A percentile compares a stretch with the other conserved stretches of the same genome.
phyloP scores from a whole-genome alignment of 2,113 vertebrate genomes.

The Phyllopteryx taeniolatus region DNA sequence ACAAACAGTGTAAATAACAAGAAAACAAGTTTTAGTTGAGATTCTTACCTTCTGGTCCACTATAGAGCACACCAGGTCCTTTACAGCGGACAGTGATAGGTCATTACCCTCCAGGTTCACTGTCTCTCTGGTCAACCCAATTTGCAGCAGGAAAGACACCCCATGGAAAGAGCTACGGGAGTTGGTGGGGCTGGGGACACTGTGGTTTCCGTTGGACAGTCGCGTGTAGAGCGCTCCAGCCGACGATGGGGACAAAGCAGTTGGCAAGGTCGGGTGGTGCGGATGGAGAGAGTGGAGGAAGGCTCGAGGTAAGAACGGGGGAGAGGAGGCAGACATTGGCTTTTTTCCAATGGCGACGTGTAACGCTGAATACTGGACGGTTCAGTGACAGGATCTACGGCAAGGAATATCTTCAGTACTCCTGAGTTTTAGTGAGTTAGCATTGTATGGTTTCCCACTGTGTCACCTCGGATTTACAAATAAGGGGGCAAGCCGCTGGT shows the following conservation, averaged over 20 bases:
- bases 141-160: constrained; percentile 93
- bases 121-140: constrained; percentile 93
- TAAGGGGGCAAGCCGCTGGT: constrained; percentile 27
- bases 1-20: background rate
- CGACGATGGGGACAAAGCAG: constrained; percentile 77
- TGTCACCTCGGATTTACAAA: constrained; percentile 15
- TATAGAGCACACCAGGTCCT: constrained; percentile 94
- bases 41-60: constrained; percentile 94
- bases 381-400: constrained; percentile 25
- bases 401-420: constrained; percentile 25
- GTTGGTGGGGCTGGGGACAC: constrained; percentile 86
- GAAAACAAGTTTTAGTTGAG: background rate
- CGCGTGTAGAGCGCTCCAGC: constrained; percentile 83
- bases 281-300: constrained; percentile 80
- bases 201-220: constrained; percentile 92
- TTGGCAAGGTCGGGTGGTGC: constrained; percentile 78
- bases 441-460: constrained; percentile 5
- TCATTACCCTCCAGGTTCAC: constrained; percentile 92
- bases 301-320: constrained; percentile 89
- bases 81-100: constrained; percentile 88
- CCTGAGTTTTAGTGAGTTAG: constrained; percentile 30
- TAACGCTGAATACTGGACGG: constrained; percentile 38
- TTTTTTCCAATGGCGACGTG: constrained; percentile 72
- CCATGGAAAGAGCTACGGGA: constrained; percentile 89
- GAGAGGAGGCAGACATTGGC: constrained; percentile 97